Conservation (phyloP, 1,140 invertebrate species). For the Atta texana region DNA sequence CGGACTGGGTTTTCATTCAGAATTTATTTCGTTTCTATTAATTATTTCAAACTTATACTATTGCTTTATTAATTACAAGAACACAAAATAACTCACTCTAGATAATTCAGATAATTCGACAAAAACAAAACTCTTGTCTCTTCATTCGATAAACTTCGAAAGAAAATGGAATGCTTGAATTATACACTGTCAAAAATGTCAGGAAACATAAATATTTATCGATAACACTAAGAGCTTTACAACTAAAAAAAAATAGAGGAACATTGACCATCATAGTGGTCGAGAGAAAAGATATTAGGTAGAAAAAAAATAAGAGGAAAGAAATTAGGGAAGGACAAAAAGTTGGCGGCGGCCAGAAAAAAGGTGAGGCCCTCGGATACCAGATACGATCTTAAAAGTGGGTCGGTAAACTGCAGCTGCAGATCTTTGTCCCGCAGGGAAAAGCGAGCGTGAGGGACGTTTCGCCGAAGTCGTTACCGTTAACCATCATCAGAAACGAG, state of each 20-base stretch:
- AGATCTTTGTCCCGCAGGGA: slow-evolving; percentile 64
- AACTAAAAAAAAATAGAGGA: neutral
- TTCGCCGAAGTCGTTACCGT: slow-evolving; percentile 71
- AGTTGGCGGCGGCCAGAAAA: slow-evolving; percentile 19
- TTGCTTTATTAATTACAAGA: neutral
- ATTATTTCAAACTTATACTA: neutral
- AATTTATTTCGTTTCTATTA: neutral
- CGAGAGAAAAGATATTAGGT: neutral
- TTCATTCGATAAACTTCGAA: neutral
- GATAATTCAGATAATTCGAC: neutral
- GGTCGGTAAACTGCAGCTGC: slow-evolving; percentile 66
- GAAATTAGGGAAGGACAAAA: neutral
- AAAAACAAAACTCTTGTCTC: neutral
- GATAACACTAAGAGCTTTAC: neutral
- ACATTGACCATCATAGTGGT: neutral
- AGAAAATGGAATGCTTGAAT: neutral
- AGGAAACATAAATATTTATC: neutral
- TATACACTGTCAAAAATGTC: neutral
- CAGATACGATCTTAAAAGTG: slow-evolving; percentile 72
- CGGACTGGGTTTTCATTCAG: neutral
- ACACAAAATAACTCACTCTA: neutral
- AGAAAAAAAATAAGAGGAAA: neutral
- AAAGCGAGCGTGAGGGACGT: slow-evolving; percentile 72
- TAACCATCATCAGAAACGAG: slow-evolving; percentile 66
- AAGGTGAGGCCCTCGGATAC: slow-evolving; percentile 17